These are phyloP conservation scores for Vimba vimba DNA, from an alignment of 2,113 vertebrate species.

Conservation along the genomic window DNA sequence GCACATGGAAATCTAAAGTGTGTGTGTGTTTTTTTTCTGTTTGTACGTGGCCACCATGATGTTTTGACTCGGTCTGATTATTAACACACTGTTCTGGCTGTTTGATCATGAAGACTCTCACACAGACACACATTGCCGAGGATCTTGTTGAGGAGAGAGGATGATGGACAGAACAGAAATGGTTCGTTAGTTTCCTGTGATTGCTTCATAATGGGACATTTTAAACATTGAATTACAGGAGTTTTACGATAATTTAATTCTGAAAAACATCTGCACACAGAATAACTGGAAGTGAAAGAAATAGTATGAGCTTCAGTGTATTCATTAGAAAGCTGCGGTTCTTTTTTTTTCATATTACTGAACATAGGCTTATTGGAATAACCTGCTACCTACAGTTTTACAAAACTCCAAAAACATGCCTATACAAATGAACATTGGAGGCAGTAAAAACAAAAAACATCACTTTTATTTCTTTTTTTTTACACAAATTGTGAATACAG, in stretches of 20 bases:
- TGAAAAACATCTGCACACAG: neutral
- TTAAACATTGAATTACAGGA: conserved; percentile 30
- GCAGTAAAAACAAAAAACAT: neutral
- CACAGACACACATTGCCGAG: conserved; percentile 26
- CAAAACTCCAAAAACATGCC: neutral
- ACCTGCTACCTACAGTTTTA: neutral
- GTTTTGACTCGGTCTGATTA: conserved; percentile 57
- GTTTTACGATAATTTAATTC: conserved; percentile 41
- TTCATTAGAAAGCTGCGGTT: neutral
- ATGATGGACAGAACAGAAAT: conserved; percentile 31
- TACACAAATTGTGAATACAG: neutral
- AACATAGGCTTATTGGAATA: neutral
- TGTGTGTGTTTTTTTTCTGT: conserved; percentile 45
- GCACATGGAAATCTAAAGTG: conserved; percentile 61
- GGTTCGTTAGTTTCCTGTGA: conserved; percentile 36
- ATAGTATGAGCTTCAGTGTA: neutral
- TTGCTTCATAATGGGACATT: conserved; percentile 44
- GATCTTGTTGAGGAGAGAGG: conserved; percentile 26
- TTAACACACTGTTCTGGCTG: conserved; percentile 53
- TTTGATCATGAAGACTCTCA: conserved; percentile 49
- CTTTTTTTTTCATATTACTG: neutral
- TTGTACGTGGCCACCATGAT: conserved; percentile 48
- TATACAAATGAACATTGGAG: neutral
- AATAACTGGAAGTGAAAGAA: neutral
- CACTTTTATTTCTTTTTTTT: neutral